phyloP scores from a whole-genome alignment of 2,888 invertebrate genomes.

The Oxytorus armatus region DNA sequence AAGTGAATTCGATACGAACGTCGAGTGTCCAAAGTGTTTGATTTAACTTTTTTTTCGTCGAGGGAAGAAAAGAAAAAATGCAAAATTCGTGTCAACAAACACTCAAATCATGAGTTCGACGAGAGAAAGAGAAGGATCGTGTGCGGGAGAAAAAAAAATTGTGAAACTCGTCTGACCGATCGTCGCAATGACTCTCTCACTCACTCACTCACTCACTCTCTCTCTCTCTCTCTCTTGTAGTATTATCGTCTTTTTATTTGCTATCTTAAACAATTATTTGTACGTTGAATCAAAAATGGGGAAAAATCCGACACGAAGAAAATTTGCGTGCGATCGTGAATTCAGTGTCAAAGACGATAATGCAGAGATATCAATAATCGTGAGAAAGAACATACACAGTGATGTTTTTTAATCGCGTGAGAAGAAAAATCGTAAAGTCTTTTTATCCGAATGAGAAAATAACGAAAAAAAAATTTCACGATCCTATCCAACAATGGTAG shows the following conservation, averaged over 20 bases:
- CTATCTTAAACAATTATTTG: constrained; percentile 52
- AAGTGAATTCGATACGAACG: constrained; percentile 37
- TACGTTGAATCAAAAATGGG: constrained; percentile 41
- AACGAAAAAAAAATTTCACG: constrained; percentile 36
- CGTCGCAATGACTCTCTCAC: constrained; percentile 33
- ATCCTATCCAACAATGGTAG: constrained; percentile 44
- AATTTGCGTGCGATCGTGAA: background rate
- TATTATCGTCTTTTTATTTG: constrained; percentile 60
- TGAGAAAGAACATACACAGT: background rate
- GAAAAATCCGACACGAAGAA: constrained; percentile 6
- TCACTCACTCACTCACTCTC: no score
- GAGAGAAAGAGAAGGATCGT: constrained; percentile 45
- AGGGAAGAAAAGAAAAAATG: constrained; percentile 8
- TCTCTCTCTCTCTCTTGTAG: no score
- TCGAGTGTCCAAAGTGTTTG: constrained; percentile 39
- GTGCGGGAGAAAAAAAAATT: constrained; percentile 37
- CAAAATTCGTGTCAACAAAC: background rate
- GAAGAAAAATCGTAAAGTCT: constrained; percentile 16
- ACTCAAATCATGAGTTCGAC: constrained; percentile 24
- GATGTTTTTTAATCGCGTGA: background rate
- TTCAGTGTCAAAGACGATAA: background rate
- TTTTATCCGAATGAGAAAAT: constrained; percentile 9
- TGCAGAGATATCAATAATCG: background rate
- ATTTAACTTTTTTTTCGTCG: constrained; percentile 15
- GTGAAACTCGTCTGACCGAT: constrained; percentile 25